Base-by-base conservation (phyloP, 1,140 invertebrate genomes). In the Drosophila orena region DNA sequence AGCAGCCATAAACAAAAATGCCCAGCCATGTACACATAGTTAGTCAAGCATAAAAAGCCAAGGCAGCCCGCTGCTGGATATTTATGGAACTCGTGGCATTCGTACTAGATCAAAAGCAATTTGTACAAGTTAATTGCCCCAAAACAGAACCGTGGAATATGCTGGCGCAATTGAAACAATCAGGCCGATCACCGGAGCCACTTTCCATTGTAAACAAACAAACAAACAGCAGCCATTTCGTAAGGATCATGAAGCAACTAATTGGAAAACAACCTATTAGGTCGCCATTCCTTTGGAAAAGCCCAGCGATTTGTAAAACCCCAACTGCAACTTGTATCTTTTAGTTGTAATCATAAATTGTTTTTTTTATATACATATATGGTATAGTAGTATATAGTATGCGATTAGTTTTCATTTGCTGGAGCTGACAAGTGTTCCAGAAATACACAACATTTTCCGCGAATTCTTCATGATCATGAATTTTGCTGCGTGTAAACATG, bases 91-190 rank as follows among this genome's bases (percentile, higher is more conserved):
- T 61, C 37, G 54, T 46, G 37, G 43, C 56, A 60, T 57, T 53
- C 47, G 38, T 65, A 56, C 34, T 43, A 66, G 59, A 75, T 75
- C 72, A 75, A 57, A 65, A 53, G 60, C 72, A 58, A 75, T 75
- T 65, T 65, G 59, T 64, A 65, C 53, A 65, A 72, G 43, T 72
- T 72, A 72, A 74, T 74, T 65, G 40, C 38, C 52, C 35, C 37
- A 24, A 46, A 54, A 66, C 50, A 54, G 38, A 60, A 24, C 22
- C 68, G 20, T 47, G 44, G 46, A 37, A 59, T 27, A 53, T 34
- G 30, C 50, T 43, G 11, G 20, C 20, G 55, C 38, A 53, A 59
- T 66, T 61, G 62, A 34, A 38, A 38, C 37, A 38, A 38, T 38
- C 11, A 12, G 35, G 35, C 3, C 35, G 35, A 62, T 34, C 20